Base-by-base conservation (phyloP, 2,888 invertebrate species). In the Dolomedes plantarius region DNA sequence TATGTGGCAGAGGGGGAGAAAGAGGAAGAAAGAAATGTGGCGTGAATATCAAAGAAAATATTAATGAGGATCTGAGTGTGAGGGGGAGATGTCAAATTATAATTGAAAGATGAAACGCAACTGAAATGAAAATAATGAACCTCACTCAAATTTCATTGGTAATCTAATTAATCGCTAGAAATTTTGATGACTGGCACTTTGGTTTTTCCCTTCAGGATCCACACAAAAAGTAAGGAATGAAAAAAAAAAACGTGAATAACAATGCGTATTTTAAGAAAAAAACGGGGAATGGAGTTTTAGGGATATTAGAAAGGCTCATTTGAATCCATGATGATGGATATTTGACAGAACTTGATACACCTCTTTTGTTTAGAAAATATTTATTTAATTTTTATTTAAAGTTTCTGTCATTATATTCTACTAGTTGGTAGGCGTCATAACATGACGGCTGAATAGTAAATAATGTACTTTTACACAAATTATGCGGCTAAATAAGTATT, bases 81-180 rank as follows among this genome's bases (percentile, higher is more conserved):
- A 67, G 65, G 46, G 65, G 65, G 50, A 41, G 72, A 83, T 32
- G 77, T 83, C 83, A 67, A 72, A 72, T 83, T 39, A 83, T 46
- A 41, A 50, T 67, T 67, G 71, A 72, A 77, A 72, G 76, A 83
- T 68, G 83, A 77, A 71, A 76, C 69, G 28, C 27, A 19, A 50
- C 36, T 1, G 19, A 32, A 77, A 83, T 77, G 65, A 77, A 76
- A 77, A 76, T 74, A 77, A 83, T 77, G 67, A 83, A 62, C 72
- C 56, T 32, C 36, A 36, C 36, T 41, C 62, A 69, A 46, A 65
- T 67, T 32, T 67, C 72, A 77, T 83, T 77, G 71, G 65, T 77
- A 83, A 83, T 83, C 72, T 73, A 83, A 83, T 83, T 83, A 83
- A 36, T 72, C 72, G 41, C 68, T 31, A 9, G 13, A 3, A 0